Conservation (phyloP, 2,888 invertebrate genomes). For the Psococerastis gibbosa region DNA sequence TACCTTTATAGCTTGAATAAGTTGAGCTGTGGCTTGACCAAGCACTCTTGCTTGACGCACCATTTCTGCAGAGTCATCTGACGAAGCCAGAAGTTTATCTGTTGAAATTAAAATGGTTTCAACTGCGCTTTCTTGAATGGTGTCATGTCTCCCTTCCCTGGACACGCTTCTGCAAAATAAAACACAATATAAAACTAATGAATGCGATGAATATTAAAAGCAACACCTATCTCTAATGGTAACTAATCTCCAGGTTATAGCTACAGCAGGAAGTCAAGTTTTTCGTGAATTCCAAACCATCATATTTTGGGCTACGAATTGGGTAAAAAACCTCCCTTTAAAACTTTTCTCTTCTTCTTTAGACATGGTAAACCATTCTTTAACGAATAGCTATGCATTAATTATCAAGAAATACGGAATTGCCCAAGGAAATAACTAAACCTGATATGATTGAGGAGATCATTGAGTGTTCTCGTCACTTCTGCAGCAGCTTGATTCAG, state of each 20-base stretch:
- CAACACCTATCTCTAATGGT: too few relatives aligned
- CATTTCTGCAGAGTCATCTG: slow-evolving; percentile 86
- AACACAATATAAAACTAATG: slow-evolving; percentile 10
- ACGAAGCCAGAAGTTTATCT: slow-evolving; percentile 65
- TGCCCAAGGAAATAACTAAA: slow-evolving; percentile 22
- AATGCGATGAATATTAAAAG: background rate
- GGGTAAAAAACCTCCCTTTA: too few relatives aligned
- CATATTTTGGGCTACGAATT: too few relatives aligned
- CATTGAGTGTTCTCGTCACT: slow-evolving; percentile 73
- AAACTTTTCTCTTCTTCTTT: too few relatives aligned
- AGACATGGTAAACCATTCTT: too few relatives aligned
- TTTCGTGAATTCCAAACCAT: background rate
- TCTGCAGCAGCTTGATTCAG: slow-evolving; percentile 69
- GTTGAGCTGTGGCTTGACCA: slow-evolving; percentile 83
- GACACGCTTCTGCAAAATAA: slow-evolving; percentile 31
- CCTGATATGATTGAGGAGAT: slow-evolving; percentile 78
- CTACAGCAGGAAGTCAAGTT: too few relatives aligned
- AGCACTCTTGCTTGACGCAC: slow-evolving; percentile 77
- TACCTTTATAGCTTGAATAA: slow-evolving; percentile 84
- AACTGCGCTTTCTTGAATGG: slow-evolving; percentile 62
- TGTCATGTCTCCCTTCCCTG: slow-evolving; percentile 40
- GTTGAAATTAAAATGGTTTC: slow-evolving; percentile 81
- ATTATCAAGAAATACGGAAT: slow-evolving; percentile 1
- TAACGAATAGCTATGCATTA: too few relatives aligned
- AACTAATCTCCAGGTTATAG: too few relatives aligned